Base-by-base conservation (phyloP, 2,113 vertebrate species). In the Plectropomus leopardus region DNA sequence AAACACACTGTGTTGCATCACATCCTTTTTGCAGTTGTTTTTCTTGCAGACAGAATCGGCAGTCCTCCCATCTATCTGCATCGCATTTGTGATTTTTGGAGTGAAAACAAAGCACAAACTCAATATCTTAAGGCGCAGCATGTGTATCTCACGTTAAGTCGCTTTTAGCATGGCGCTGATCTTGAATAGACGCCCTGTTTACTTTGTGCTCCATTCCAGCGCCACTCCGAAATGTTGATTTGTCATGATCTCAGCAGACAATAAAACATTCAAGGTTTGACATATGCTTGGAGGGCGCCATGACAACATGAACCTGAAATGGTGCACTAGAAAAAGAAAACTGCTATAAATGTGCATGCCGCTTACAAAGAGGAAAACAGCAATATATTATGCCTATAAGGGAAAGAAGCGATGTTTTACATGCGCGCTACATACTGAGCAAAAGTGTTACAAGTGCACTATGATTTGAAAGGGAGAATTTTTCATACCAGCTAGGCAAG, bases 211-310 rank as follows among this genome's bases (percentile, higher is more conserved):
- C 1, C n/a, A 80, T 80, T 86, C 75, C 75, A 17, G 50, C 42
- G 1, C 67, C n/a, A 60, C 72, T 92, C 82, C 60, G 5, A 85
- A 82, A 90, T 76, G 86, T 82, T 76, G 82, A 92, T 92, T 93
- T 88, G 78, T 92, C 88, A 90, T 86, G 86, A 93, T 89, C 82
- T 77, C 72, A 44, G 64, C 68, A 87, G 50, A 92, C 88, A 93
- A 92, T 88, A 34, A 69, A 86, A 77, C 79, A 78, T 59, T 80
- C 54, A 64, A 63, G 87, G 75, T 92, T 89, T 71, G 73, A 89
- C 87, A 93, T 69, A 71, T 93, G 90, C 91, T 93, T 80, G 72
- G 81, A 86, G 76, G 64, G 40, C 85, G 74, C 76, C 78, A 21
- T 82, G 81, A 91, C 89, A 82, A 78, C 82, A 88, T 60, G 76